Percentiles rank a stretch among this genome's conserved stretches.
These are phyloP conservation scores for Rhyzopertha dominica DNA, from an alignment of 1,140 invertebrate species.

Conservation along the genomic window DNA sequence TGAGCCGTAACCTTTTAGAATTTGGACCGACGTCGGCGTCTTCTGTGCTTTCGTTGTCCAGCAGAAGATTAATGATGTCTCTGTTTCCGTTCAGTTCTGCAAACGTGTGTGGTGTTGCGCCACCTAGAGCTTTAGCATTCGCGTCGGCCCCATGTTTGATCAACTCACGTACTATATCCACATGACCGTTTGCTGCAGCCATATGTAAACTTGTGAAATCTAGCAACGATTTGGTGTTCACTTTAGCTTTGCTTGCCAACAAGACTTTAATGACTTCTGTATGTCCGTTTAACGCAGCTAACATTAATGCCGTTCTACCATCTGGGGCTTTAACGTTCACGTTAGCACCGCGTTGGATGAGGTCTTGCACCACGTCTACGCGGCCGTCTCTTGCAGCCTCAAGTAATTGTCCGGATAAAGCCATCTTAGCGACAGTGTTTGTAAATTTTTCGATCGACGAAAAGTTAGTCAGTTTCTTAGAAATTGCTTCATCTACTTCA, in stretches of 20 bases:
- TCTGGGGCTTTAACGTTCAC: constrained; percentile 20
- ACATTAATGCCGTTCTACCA: constrained; percentile 23
- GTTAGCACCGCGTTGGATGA: constrained; percentile 20
- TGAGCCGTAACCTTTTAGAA: too few species aligned
- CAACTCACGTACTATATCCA: constrained; percentile 35
- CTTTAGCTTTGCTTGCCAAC: constrained; percentile 7
- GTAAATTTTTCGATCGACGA: too few species aligned
- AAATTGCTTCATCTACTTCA: too few species aligned
- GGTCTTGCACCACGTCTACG: constrained; percentile 37
- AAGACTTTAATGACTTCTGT: constrained; percentile 53
- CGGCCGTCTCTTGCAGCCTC: constrained; percentile 52
- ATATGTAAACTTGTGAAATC: constrained; percentile 47
- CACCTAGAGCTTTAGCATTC: too few species aligned
- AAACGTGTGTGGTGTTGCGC: too few species aligned
- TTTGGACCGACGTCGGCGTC: too few species aligned
- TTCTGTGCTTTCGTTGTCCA: too few species aligned
- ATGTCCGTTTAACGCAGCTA: constrained; percentile 55
- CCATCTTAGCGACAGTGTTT: too few species aligned
- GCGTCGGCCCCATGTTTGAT: constrained; percentile 12
- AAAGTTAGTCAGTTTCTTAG: too few species aligned
- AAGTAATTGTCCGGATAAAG: too few species aligned
- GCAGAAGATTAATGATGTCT: too few species aligned
- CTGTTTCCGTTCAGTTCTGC: too few species aligned
- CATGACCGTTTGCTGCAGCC: constrained; percentile 49
- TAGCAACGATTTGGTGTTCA: constrained; percentile 15